Evolutionary conservation across 1,140 invertebrate genomes (phyloP), one percentile per base, ranked within the genome.

Genomic region (Battus philenor): DNA sequence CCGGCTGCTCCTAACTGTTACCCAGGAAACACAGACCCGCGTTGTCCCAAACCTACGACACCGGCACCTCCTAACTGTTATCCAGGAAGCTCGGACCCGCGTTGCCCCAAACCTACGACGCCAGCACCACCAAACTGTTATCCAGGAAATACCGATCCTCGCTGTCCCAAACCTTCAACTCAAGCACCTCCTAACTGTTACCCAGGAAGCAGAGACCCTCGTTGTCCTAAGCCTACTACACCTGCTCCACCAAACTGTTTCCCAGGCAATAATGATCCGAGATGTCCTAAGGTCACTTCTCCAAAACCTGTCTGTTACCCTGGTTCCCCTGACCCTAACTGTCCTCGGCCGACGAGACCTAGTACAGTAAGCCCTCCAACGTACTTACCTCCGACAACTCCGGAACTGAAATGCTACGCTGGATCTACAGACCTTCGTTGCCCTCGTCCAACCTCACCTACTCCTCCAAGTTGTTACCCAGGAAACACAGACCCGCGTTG

Each of bases 361-460:
- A 50, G 48, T 4, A 59, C 57, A 9, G 38, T 52, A 1, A 16
- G 2, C 13, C 48, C 62, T 7, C 54, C 54, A 12, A 61, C 51
- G 1, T 58, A 58, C 30, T 61, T 56, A 47, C 45, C 63, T 38
- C 47, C 67, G 10, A 64, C 67, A 18, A 46, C 57, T 3, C 47
- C 52, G 31, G 51, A 65, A 47, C 60, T 58, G 2, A 58, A 54
- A 2, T 87, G 86, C 50, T 82, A 66, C 44, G 83, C 84, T 1
- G 87, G 87, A 31, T 74, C 69, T 5, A 61, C 50, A 4, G 76
- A 86, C 68, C 75, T 86, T 18, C 54, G 74, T 44, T 87, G 83
- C 56, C 77, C 83, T 4, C 55, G 62, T 13, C 48, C 61, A 30
- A 47, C 56, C 7, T 54, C 69, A 4, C 57, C 54, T 18, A 52